Evolutionary conservation across 2,888 invertebrate genomes (phyloP), one percentile per base, ranked within the genome.

Genomic region (Latheticus oryzae): DNA sequence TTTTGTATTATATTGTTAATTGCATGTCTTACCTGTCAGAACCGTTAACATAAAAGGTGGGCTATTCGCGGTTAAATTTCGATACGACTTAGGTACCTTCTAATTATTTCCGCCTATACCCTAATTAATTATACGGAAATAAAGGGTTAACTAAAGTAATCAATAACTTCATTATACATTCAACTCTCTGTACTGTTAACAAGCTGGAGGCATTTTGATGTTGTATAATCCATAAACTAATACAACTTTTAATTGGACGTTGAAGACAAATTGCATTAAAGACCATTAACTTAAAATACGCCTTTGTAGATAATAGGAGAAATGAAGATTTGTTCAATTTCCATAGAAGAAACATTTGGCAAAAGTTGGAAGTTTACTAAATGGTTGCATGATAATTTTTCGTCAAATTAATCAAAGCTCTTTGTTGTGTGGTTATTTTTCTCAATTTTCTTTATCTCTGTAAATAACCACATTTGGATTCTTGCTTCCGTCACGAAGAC

Each of bases 121-220:
- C 30, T 47, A 47, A 32, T 21, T 40, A 40, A 40, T 47, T 47
- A 47, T 33, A 21, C 45, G 45, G 32, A 47, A 47, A 47, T 47
- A 47, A 47, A 32, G 45, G 45, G 32, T 32, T 4, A 13, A n/a
- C 23, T 13, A 40, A 47, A 21, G 32, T 32, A 47, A 47, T 47
- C 45, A 47, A 47, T 47, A 47, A 47, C 19, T 21, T 47, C 23
- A 47, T 47, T 47, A 47, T 19, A 23, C 19, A 47, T 47, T 47
- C 33, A 47, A 17, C 16, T 30, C 33, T 19, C 11, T 13, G 11
- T 21, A 19, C 5, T 32, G 30, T 32, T 45, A 45, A 32, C 32
- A 32, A 42, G 42, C 23, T 26, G 2, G 26, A 15, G 42, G 28
- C 42, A 42, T 42, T 42, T 26, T 26, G 24, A 16, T 12, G 5